Evolutionary conservation across 2,797 vertebrate species (phyloP).

Genomic region (Pogonophryne albipinna): DNA sequence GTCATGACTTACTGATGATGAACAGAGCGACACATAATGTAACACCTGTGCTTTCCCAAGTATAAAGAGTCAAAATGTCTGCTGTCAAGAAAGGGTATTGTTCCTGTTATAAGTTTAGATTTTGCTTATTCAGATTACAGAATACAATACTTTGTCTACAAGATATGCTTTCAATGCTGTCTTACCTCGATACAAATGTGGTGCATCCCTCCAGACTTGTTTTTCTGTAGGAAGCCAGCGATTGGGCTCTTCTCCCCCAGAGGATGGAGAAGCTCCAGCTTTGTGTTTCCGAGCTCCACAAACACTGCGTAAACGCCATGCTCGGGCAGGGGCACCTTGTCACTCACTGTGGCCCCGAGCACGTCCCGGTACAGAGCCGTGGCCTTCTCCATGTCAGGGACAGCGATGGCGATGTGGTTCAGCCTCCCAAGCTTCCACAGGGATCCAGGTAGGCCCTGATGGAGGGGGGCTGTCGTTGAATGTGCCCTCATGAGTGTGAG

Average conservation of each 20-base stretch:
- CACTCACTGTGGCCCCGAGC: constrained; percentile 93
- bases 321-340: constrained; percentile 88
- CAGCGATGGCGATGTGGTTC: constrained; percentile 95
- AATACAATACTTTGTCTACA: not conserved
- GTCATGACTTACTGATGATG: too few relatives aligned
- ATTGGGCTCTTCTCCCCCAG: constrained; percentile 94
- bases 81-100: not conserved
- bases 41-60: not conserved
- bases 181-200: constrained; percentile 97
- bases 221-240: constrained; percentile 92
- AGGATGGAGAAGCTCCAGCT: constrained; percentile 95
- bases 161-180: not conserved
- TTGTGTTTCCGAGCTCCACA: constrained; percentile 96
- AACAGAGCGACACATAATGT: constrained; percentile 1
- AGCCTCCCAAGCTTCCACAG: constrained; percentile 94
- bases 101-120: not conserved
- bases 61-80: not conserved
- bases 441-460: constrained; percentile 70
- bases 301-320: constrained; percentile 96
- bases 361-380: constrained; percentile 90
- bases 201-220: constrained; percentile 96
- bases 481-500: constrained; percentile 52
- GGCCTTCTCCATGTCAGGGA: constrained; percentile 93
- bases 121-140: not conserved
- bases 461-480: constrained; percentile 67